Base-by-base conservation (phyloP, 2,888 invertebrate species). In the Trachelus stipa region DNA sequence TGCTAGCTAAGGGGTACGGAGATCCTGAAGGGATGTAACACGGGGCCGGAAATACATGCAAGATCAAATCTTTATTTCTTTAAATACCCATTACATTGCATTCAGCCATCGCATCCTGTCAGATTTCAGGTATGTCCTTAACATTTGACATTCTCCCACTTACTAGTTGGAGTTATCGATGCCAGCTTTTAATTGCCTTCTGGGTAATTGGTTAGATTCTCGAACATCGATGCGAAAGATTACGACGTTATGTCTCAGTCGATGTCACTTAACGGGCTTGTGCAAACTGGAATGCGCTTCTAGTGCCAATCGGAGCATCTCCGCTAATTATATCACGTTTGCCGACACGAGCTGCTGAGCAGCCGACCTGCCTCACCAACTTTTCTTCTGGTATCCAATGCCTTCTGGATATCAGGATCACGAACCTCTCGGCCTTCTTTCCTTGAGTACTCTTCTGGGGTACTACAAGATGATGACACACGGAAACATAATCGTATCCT, bases 401-500 rank as follows among this genome's bases (percentile, higher is more conserved):
- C 40, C 40, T 40, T 6, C 56, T 56, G 56, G 56, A 56, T 56
- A 56, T 56, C 56, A 56, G 23, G 23, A 56, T 74, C 69, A 74
- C 77, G 68, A 77, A 77, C 77, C 35, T 77, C 73, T 77, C 35
- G 68, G 30, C 74, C 75, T 77, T 75, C 74, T 77, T 77, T 77
- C 69, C 71, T 56, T 1, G 56, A 56, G 23, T 23, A 56, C 56
- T 56, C 56, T 56, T 23, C 56, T 56, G 56, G 56, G 56, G 9
- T 9, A 56, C 56, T 74, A 74, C 69, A 69, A 35, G 73, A 74
- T 12, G 56, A 84, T 84, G 87, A 87, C 87, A 86, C 86, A 86
- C 84, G 86, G 85, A 79, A 83, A 79, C 81, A 85, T 86, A 88
- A 88, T 87, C 87, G 87, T 86, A 87, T 83, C 81, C 80, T 85